Conservation (phyloP, 2,797 vertebrate genomes). For the Epinephelus awoara region DNA sequence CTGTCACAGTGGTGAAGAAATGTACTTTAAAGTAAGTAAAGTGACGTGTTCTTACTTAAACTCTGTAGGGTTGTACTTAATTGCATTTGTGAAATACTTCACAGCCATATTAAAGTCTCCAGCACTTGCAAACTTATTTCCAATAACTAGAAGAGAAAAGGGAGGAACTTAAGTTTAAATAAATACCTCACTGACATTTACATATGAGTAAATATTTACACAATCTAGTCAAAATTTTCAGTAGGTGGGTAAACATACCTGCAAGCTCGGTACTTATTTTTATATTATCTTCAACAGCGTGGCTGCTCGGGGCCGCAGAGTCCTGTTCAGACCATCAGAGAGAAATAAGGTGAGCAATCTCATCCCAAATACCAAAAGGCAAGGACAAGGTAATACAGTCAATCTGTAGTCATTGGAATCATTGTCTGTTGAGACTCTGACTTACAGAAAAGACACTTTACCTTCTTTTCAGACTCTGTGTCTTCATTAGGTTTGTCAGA, state of each 20-base stretch:
- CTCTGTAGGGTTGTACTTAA: constrained; percentile 90
- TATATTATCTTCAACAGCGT: constrained; percentile 72
- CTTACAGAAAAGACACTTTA: background rate
- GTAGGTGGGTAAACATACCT: constrained; percentile 65
- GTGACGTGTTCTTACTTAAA: constrained; percentile 78
- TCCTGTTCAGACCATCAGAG: constrained; percentile 38
- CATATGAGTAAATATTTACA: background rate
- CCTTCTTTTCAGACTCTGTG: constrained; percentile 47
- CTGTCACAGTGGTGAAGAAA: too few relatives aligned
- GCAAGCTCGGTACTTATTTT: constrained; percentile 83
- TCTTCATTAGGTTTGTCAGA: constrained; percentile 23
- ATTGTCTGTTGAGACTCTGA: background rate
- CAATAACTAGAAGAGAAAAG: constrained; percentile 75
- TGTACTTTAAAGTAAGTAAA: background rate
- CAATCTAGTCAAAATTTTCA: too few relatives aligned
- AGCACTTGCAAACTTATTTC: constrained; percentile 82
- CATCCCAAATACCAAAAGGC: background rate
- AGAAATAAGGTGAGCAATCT: background rate
- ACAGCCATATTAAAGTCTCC: constrained; percentile 86
- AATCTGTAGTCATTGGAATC: background rate
- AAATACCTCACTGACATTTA: background rate
- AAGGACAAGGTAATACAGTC: background rate
- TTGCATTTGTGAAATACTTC: constrained; percentile 88
- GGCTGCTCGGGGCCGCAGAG: background rate
- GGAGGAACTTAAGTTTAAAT: background rate